Percentiles rank a stretch among this genome's conserved stretches.
Conservation (phyloP, 2,888 invertebrate genomes). For the Clitarchus hookeri region DNA sequence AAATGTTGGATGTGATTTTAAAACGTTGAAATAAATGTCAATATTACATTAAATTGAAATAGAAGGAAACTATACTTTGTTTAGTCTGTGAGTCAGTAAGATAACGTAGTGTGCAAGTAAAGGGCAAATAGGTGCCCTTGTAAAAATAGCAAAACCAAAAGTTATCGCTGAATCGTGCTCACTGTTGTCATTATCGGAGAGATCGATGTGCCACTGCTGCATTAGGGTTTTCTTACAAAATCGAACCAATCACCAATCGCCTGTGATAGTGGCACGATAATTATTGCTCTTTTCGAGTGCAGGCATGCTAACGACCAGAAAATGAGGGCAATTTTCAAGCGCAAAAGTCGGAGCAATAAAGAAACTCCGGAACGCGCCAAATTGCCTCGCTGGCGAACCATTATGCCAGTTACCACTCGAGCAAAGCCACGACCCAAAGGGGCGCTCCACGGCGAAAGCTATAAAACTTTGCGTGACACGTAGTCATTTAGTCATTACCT, state of each 20-base stretch:
- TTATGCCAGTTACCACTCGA: neutral
- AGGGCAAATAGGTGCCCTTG: too few species aligned
- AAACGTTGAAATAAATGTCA: too few species aligned
- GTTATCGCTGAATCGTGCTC: neutral
- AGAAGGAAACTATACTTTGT: too few species aligned
- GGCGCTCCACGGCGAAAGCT: neutral
- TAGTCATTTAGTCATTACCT: conserved; percentile 9
- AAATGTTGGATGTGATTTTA: too few species aligned
- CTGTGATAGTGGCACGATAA: neutral
- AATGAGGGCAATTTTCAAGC: neutral
- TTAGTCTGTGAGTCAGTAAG: too few species aligned
- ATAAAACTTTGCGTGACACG: conserved; percentile 9
- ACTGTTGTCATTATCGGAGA: neutral
- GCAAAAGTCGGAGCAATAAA: neutral
- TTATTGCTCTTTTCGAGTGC: neutral
- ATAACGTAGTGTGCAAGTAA: too few species aligned
- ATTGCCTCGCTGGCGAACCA: neutral
- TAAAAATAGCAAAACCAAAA: neutral
- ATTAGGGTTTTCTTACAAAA: neutral
- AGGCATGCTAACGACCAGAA: conserved; percentile 6
- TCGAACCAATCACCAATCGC: neutral
- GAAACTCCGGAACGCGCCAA: neutral
- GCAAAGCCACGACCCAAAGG: neutral
- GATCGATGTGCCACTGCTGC: neutral
- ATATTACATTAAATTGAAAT: too few species aligned